Conservation (phyloP, 2,797 vertebrate genomes). For the Pangasius sanitwongsei region DNA sequence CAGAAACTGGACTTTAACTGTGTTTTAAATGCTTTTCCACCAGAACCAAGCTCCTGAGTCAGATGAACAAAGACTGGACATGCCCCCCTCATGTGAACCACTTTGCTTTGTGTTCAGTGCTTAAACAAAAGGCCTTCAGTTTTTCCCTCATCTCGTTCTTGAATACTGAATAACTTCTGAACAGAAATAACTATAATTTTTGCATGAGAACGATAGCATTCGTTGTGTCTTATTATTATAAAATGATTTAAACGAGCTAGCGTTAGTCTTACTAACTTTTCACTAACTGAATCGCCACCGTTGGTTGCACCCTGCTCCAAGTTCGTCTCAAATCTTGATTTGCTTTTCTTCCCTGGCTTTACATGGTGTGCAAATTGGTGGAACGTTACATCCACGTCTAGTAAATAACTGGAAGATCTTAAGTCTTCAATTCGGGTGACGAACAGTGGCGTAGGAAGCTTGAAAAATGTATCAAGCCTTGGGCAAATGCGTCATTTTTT, state of each 20-base stretch:
- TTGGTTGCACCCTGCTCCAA: too few species aligned
- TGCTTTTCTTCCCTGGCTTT: neutral
- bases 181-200: neutral
- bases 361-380: neutral
- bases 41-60: slow-evolving; percentile 45
- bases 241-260: neutral
- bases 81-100: slow-evolving; percentile 63
- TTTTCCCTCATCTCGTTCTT: neutral
- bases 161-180: neutral
- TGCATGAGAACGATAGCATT: too few species aligned
- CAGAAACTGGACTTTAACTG: neutral
- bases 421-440: neutral
- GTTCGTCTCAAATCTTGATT: neutral
- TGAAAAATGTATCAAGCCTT: neutral
- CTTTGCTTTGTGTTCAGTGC: slow-evolving; percentile 77
- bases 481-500: neutral
- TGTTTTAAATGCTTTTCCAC: neutral
- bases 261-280: neutral
- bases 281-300: neutral
- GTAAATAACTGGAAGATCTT: neutral
- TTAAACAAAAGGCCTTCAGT: slow-evolving; percentile 73
- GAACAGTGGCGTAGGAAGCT: neutral
- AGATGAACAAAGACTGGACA: slow-evolving; percentile 61
- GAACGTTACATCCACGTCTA: neutral
- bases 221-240: too few species aligned